A percentile compares a stretch with the other conserved stretches of the same genome.
These are phyloP conservation scores for Blastomussa wellsi DNA, from an alignment of 92 coral and sea anemone species.

Conservation along the genomic window DNA sequence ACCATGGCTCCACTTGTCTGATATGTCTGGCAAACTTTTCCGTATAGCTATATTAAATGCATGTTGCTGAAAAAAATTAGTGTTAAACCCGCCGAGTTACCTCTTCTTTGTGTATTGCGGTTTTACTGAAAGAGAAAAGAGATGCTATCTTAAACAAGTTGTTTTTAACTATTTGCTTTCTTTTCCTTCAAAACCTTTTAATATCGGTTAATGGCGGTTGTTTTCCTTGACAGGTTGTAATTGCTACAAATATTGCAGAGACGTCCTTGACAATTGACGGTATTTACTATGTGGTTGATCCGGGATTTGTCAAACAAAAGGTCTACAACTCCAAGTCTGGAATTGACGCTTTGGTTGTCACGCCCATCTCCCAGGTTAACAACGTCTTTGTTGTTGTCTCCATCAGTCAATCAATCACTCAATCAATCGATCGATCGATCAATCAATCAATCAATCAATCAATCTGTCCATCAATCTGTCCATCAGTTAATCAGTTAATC, in stretches of 20 bases:
- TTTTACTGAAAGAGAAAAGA: too few species aligned
- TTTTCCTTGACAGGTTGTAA: constrained; percentile 69
- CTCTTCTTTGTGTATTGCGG: not conserved
- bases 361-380: constrained; percentile 96
- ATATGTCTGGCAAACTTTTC: not conserved
- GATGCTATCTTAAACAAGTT: too few species aligned
- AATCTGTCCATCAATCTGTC: too few species aligned
- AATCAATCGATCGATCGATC: too few species aligned
- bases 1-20: not conserved
- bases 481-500: too few species aligned
- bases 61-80: not conserved
- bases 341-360: constrained; percentile 96
- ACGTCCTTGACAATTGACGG: constrained; percentile 99
- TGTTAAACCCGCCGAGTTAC: not conserved
- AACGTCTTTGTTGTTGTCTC: not conserved
- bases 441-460: too few species aligned
- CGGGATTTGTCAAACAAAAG: constrained; percentile 97
- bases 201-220: not conserved
- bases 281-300: constrained; percentile 95
- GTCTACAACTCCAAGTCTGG: constrained; percentile 98
- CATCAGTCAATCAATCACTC: not conserved
- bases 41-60: not conserved
- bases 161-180: not conserved
- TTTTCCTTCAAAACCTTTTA: not conserved
- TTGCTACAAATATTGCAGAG: constrained; percentile 98